phyloP scores from a whole-genome alignment of 1,140 invertebrate species.

The Danaus plexippus region DNA sequence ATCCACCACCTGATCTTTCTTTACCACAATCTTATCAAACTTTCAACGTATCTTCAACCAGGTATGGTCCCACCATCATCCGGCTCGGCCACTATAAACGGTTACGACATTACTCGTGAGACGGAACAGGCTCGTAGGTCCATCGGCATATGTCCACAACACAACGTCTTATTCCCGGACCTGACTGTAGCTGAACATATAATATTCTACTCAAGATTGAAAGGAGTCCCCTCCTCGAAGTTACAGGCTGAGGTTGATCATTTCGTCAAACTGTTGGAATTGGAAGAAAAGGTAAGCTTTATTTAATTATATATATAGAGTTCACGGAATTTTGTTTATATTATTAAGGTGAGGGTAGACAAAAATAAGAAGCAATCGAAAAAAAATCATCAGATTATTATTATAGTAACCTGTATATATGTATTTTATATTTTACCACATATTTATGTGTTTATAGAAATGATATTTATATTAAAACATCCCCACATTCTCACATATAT shows the following conservation, averaged over 20 bases:
- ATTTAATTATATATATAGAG: too few relatives aligned
- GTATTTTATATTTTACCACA: too few relatives aligned
- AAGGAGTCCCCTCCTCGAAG: conserved; percentile 76
- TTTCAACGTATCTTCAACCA: conserved; percentile 25
- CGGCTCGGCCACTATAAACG: conserved; percentile 77
- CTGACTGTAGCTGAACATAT: conserved; percentile 94
- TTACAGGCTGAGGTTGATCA: conserved; percentile 73
- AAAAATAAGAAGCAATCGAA: too few relatives aligned
- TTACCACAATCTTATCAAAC: too few relatives aligned
- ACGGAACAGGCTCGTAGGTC: conserved; percentile 76
- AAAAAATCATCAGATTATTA: too few relatives aligned
- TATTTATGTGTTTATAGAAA: too few relatives aligned
- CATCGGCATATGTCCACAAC: conserved; percentile 93
- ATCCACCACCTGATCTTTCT: too few relatives aligned
- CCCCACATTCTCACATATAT: too few relatives aligned
- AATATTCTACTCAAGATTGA: conserved; percentile 86
- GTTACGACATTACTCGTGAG: conserved; percentile 77
- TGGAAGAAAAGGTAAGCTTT: conserved; percentile 67
- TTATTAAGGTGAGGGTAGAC: too few relatives aligned
- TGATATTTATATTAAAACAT: too few relatives aligned
- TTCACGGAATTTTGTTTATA: too few relatives aligned
- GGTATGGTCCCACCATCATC: conserved; percentile 81
- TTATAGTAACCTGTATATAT: too few relatives aligned
- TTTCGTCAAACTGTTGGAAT: conserved; percentile 79
- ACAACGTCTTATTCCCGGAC: conserved; percentile 94